Evolutionary conservation across 2,113 vertebrate genomes (phyloP).

Genomic region (Barnardius zonarius): DNA sequence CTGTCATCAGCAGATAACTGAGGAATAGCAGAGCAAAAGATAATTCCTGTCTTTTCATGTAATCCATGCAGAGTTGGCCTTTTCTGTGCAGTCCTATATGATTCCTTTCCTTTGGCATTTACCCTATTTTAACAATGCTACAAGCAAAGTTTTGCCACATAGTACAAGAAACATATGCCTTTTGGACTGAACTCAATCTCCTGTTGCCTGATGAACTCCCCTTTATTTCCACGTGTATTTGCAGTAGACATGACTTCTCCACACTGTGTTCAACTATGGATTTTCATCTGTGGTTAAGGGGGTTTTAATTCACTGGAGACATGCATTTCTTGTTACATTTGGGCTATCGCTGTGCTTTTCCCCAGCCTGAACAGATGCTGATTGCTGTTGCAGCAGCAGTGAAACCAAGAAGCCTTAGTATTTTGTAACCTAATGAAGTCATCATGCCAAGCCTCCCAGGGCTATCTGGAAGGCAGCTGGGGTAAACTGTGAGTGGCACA

Average conservation of each 20-base stretch:
- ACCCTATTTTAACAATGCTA: background rate
- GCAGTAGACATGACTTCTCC: background rate
- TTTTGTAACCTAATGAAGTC: background rate
- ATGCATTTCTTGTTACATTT: background rate
- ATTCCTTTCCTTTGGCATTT: background rate
- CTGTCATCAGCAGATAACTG: background rate
- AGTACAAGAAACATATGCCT: background rate
- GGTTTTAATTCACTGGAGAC: background rate
- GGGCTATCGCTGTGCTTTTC: background rate
- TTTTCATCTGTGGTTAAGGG: background rate
- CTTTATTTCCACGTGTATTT: background rate
- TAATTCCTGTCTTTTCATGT: background rate
- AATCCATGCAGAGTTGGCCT: background rate
- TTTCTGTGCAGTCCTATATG: background rate
- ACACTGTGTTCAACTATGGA: background rate
- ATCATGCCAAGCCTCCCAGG: background rate
- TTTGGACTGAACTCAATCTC: background rate
- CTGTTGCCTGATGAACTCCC: fast-evolving
- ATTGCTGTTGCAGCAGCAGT: background rate
- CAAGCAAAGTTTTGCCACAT: background rate
- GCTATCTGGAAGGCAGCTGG: background rate
- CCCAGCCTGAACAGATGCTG: background rate
- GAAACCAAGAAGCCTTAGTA: background rate
- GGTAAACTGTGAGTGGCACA: background rate
- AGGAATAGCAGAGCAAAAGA: background rate